Evolutionary conservation across 1,140 invertebrate species (phyloP).

Genomic region (Dysdera silvatica): DNA sequence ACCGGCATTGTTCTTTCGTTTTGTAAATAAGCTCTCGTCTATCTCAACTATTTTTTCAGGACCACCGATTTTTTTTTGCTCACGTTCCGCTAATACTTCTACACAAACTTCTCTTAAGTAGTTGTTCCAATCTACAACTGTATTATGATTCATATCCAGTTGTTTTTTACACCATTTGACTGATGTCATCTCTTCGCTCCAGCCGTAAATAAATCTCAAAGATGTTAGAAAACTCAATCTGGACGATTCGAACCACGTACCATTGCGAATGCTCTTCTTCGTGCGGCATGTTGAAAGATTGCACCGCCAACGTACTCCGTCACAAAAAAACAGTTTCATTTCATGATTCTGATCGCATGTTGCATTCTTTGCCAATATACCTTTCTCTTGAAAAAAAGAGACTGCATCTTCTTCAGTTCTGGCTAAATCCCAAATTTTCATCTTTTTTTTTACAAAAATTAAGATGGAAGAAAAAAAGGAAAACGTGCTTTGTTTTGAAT

Average conservation of each 20-base stretch:
- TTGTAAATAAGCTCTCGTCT: conserved; percentile 5
- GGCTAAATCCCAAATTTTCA: no score
- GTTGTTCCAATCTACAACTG: conserved; percentile 12
- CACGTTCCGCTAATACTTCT: not conserved
- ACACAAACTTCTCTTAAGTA: conserved; percentile 5
- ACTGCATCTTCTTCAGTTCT: no score
- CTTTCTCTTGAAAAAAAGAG: no score
- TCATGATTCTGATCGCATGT: no score
- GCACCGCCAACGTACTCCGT: no score
- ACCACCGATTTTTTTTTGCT: conserved; percentile 3
- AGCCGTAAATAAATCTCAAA: conserved; percentile 9
- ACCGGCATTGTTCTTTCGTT: conserved; percentile 8
- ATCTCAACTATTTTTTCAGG: conserved; percentile 1
- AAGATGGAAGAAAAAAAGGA: no score
- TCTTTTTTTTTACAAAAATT: no score
- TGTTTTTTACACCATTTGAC: conserved; percentile 4
- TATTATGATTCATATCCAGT: not conserved
- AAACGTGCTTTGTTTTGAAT: no score
- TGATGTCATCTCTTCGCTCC: conserved; percentile 7
- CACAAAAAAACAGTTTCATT: no score
- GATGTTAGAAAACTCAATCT: not conserved
- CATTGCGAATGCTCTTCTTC: not conserved
- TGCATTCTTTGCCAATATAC: no score
- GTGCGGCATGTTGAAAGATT: no score
- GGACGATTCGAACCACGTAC: not conserved